A percentile compares a stretch with the other conserved stretches of the same genome.
phyloP scores from a whole-genome alignment of 1,140 invertebrate genomes.

The Dryas iulia region DNA sequence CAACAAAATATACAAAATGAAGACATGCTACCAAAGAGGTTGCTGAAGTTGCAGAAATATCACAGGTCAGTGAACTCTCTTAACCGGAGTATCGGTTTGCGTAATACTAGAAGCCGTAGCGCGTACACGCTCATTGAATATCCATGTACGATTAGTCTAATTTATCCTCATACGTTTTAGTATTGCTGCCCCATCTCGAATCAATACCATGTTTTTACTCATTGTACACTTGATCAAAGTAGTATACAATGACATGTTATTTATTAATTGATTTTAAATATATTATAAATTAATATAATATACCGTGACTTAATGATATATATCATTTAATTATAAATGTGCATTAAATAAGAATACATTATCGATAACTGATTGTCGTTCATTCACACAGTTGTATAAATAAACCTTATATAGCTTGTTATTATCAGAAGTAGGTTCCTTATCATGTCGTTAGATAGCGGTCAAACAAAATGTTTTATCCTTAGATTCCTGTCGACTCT shows the following conservation, averaged over 20 bases:
- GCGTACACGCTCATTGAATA: conserved; percentile 2
- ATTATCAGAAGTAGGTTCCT: conserved; percentile 2
- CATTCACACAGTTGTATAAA: neutral
- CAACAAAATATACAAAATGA: conserved; percentile 59
- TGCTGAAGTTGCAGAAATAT: conserved; percentile 78
- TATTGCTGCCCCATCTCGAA: conserved; percentile 6
- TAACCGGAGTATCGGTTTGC: conserved; percentile 45
- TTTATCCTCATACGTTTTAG: neutral
- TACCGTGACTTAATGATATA: neutral
- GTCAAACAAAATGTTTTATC: conserved; percentile 42
- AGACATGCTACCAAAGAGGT: conserved; percentile 66
- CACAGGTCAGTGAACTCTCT: conserved; percentile 77
- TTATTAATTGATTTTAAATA: neutral
- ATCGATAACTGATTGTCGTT: neutral
- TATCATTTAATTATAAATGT: neutral
- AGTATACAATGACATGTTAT: neutral
- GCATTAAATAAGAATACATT: neutral
- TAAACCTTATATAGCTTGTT: neutral
- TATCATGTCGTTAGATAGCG: conserved; percentile 6
- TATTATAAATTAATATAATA: neutral
- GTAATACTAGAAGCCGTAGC: conserved; percentile 37
- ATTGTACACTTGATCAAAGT: neutral
- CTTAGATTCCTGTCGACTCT: conserved; percentile 78
- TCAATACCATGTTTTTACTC: conserved; percentile 11
- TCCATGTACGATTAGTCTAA: conserved; percentile 7